These are phyloP conservation scores for Falco biarmicus DNA, from an alignment of 2,797 vertebrate genomes.

Conservation along the genomic window DNA sequence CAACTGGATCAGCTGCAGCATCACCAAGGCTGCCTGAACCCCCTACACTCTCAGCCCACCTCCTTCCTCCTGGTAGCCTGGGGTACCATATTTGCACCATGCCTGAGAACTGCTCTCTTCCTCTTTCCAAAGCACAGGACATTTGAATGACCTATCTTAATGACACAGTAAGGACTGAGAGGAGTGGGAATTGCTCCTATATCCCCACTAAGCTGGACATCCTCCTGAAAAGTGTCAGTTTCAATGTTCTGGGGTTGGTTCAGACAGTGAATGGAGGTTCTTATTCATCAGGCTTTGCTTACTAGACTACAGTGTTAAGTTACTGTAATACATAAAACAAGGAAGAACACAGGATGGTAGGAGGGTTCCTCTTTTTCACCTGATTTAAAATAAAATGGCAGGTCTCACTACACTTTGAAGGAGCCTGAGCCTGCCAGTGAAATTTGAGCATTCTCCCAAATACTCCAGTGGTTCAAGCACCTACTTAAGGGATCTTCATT, in stretches of 20 bases:
- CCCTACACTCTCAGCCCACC: not conserved
- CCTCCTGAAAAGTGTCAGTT: not conserved
- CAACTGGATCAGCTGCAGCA: not conserved
- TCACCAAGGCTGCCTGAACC: not conserved
- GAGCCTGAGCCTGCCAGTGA: not conserved
- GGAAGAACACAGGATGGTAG: not conserved
- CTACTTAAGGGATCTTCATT: not conserved
- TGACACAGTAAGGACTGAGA: not conserved
- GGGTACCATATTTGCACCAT: not conserved
- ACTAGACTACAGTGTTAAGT: not conserved
- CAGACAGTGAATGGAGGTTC: not conserved
- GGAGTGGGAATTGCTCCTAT: not conserved
- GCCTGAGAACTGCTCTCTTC: not conserved
- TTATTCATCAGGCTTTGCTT: not conserved
- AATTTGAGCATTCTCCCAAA: not conserved
- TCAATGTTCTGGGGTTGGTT: not conserved
- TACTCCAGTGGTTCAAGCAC: not conserved
- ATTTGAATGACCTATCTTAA: not conserved
- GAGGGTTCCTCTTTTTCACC: not conserved
- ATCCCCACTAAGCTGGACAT: not conserved
- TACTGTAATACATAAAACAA: not conserved
- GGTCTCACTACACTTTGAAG: not conserved
- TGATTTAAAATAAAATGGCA: not conserved
- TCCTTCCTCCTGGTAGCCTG: not conserved
- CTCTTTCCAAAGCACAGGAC: not conserved